Evolutionary conservation across 2,888 invertebrate genomes (phyloP), one percentile per base, ranked within the genome.

Genomic region (Drosophila yooni): DNA sequence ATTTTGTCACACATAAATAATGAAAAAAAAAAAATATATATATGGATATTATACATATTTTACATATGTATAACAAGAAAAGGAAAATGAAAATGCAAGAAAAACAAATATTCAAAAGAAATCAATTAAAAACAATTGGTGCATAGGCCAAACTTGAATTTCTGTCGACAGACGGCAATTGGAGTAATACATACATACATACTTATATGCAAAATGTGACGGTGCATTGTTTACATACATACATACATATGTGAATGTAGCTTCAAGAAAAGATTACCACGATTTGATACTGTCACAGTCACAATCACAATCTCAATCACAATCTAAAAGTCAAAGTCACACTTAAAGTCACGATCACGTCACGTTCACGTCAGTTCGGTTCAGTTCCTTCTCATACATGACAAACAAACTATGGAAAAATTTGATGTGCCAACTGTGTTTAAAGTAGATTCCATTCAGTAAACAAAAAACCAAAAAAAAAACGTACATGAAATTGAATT

Each of bases 341-440:
- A 36, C 15, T 18, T 34, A 21, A 34, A 54, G 46, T 46, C 46
- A 40, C 36, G 57, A 53, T 56, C 29, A 76, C 50, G 58, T 69
- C 29, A 71, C 58, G 58, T 61, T 61, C 69, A 58, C 53, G 34
- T 69, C 70, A 65, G 70, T 79, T 84, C 84, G 85, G 84, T 82
- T 84, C 73, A 86, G 83, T 86, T 88, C 83, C 83, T 83, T 82
- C 58, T 72, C 65, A 68, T 65, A 70, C 67, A 34, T 33, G 53
- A 66, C 59, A 57, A 60, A 67, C 38, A 65, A 82, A 74, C 70
- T 68, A 67, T 75, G 67, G 61, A 74, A 79, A 74, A 72, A 66
- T 61, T 74, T 71, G 75, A 65, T 80, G 91, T 91, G 86, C 91
- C 91, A 91, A 90, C 88, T 88, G 82, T 86, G 81, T 89, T 82